These are phyloP conservation scores for Notechis scutatus DNA, from an alignment of 2,113 vertebrate species.

Conservation along the genomic window DNA sequence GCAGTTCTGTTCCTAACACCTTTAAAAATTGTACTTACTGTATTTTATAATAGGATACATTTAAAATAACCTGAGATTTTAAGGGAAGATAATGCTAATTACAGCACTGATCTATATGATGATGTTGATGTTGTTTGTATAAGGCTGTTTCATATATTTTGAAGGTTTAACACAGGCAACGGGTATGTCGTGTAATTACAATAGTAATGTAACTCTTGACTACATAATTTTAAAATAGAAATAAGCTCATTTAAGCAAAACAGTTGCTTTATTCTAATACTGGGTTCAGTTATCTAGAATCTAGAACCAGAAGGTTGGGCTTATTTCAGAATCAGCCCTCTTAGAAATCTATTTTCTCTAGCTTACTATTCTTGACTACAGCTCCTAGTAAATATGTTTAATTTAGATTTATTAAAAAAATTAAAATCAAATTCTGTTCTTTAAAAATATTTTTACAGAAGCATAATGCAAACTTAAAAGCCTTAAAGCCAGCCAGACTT, in stretches of 20 bases:
- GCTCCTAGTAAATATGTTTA: too few species aligned
- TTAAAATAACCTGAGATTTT: not conserved
- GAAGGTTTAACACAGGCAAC: not conserved
- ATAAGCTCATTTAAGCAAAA: not conserved
- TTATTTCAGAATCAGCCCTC: not conserved
- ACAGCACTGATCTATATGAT: not conserved
- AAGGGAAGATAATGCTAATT: not conserved
- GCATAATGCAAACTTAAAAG: conserved; percentile 86
- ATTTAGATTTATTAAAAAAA: conserved; percentile 29
- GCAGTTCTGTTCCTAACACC: not conserved
- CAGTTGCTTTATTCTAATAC: not conserved
- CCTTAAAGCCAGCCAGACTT: conserved; percentile 85
- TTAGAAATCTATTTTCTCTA: not conserved
- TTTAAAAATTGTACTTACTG: not conserved
- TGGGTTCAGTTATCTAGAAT: not conserved
- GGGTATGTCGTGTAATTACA: not conserved
- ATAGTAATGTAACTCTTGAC: not conserved
- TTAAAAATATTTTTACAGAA: conserved; percentile 77
- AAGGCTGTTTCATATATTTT: not conserved
- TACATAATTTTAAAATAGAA: not conserved
- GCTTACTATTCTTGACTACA: not conserved
- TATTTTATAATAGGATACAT: too few species aligned
- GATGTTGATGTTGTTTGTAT: not conserved
- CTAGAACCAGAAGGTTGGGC: not conserved
- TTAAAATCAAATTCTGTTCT: conserved; percentile 6